Evolutionary conservation across 2,113 vertebrate species (phyloP), one percentile per base, ranked within the genome.

Genomic region (Cariama cristata): DNA sequence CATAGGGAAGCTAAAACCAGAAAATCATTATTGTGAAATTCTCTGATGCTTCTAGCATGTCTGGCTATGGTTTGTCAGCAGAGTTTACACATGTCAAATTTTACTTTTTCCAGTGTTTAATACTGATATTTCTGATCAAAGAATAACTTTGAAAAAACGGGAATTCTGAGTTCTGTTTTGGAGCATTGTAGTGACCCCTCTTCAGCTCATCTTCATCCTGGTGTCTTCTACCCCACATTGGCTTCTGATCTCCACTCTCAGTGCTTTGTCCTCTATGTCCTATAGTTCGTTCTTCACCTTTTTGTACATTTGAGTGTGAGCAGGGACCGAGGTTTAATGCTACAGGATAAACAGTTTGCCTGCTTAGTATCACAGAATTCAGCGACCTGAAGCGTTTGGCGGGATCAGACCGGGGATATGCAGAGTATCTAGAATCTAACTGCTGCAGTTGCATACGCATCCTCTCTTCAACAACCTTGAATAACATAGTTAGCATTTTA

Each of bases 401-500:
- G 62, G 23, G 27, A 52, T 90, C 44, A 52, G 28, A 38, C 8
- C 45, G 18, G 40, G 6, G 23, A 30, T 4, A 19, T 67, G 21
- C 7, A 38, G 26, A 59, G 3, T 33, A 33, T 44, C 18, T 52
- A 17, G 14, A 30, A 30, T 22, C 3, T 35, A 63, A 62, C 28
- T 72, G 49, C 35, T 55, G 4, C 42, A 69, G 28, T 35, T 66
- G 32, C 45, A 55, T 10, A 4, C 0, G 0, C 12, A 16, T 66
- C 23, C 64, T 44, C 56, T 69, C 33, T 86, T 59, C 59, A 55
- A 35, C n/a, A 71, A 5, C 44, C 33, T 84, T 71, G 18, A 77
- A 52, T 55, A 89, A 81, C 11, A 7, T 27, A 47, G 27, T 45
- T 91, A 63, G 7, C 7, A 9, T 84, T 80, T 80, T 94, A 28